A percentile compares a stretch with the other conserved stretches of the same genome.
These are phyloP conservation scores for Aselliscus stoliczkanus DNA, from an alignment of 2,797 vertebrate species.

Conservation along the genomic window DNA sequence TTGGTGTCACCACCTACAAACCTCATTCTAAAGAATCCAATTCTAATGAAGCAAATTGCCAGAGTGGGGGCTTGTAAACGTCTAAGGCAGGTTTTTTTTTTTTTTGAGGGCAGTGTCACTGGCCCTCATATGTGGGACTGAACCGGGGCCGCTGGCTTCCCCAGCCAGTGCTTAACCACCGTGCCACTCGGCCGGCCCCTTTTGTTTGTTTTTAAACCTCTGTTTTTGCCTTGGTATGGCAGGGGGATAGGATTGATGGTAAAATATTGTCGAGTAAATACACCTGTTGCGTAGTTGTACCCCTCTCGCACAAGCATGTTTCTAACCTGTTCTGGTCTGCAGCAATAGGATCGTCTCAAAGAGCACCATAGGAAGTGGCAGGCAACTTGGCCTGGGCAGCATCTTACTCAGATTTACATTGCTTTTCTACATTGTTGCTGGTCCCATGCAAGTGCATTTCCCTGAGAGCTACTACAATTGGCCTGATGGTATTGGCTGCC, in stretches of 20 bases:
- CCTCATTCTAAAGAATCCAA: not conserved
- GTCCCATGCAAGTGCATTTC: not conserved
- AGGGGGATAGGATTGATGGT: not conserved
- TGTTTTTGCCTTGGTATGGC: not conserved
- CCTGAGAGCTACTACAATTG: constrained; percentile 3
- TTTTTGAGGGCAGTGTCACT: no score
- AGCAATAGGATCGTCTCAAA: constrained; percentile 10
- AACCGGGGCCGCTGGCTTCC: no score
- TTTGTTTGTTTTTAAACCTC: not conserved
- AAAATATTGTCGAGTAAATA: constrained; percentile 32
- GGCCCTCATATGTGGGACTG: no score
- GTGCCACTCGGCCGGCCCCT: no score
- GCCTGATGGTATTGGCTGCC: constrained; percentile 17
- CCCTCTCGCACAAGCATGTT: not conserved
- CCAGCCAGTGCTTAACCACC: no score
- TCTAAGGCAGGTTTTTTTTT: not conserved
- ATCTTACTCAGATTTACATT: constrained; percentile 5
- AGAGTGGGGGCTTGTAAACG: not conserved
- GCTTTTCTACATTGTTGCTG: not conserved
- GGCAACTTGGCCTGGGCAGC: not conserved
- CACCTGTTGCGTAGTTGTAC: not conserved
- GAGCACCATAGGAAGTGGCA: not conserved
- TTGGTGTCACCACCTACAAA: not conserved
- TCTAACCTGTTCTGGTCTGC: constrained; percentile 1
- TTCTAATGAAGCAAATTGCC: not conserved